Base-by-base conservation (phyloP, 2,797 vertebrate species). In the Chloroceryle amazona region DNA sequence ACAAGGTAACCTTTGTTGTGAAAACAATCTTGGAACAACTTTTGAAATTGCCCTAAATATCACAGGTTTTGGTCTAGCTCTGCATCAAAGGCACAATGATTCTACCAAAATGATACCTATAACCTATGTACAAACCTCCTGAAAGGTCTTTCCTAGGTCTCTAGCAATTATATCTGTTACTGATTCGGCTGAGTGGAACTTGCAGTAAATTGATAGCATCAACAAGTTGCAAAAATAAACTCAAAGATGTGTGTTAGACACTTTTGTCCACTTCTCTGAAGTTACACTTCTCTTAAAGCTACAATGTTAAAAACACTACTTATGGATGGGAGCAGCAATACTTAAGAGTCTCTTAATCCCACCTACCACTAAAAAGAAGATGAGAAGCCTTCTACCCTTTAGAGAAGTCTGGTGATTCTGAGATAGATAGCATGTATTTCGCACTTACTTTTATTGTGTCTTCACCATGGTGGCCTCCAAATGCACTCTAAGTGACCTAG, bases 1-100 rank as follows among this genome's bases (percentile, higher is more conserved):
- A 90, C 89, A 90, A 70, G 21, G 55, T 75, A 97, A 93, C 66
- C 70, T 95, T 95, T 75, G 42, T 79, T 90, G 70, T 92, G 76
- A 95, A 95, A 94, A 79, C 47, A 90, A 4, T 83, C 68, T 66
- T 86, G 62, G 49, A 95, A 91, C 9, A 86, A 93, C 75, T 55
- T 88, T 93, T 93, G 73, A 93, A 93, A 90, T 61, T 83, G 41
- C 28, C 35, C 25, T 90, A 90, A 94, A 44, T 71, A 86, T 52
- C 76, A 67, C 13, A 52, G n/a, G 13, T 55, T 81, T 93, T 10
- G 3, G 42, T 70, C 61, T 66, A 84, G 39, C 58, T 78, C 35
- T 39, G 73, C 54, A 81, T 63, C 25, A 92, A 57, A 79, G 61
- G 39, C 51, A 47, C 1, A 1, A 61, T 44, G 57, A 76, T 82